A percentile compares a stretch with the other conserved stretches of the same genome.
Conservation (phyloP, 2,888 invertebrate species). For the Xanthorhoe designata region DNA sequence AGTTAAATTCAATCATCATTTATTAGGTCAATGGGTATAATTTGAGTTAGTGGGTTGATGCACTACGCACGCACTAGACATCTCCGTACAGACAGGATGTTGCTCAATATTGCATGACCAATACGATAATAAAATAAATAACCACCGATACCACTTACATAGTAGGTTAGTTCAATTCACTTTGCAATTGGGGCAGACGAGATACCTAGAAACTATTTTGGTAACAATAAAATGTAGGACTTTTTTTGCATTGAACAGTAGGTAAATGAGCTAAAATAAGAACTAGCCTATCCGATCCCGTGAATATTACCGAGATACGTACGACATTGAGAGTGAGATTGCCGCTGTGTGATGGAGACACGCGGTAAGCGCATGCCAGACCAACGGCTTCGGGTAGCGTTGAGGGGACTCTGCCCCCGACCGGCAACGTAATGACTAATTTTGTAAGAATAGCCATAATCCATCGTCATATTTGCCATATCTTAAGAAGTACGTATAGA, state of each 20-base stretch:
- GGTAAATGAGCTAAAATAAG: slow-evolving; percentile 27
- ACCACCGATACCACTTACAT: background rate
- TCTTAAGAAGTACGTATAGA: slow-evolving; percentile 29
- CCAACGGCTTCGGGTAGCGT: slow-evolving; percentile 37
- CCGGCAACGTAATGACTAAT: slow-evolving; percentile 56
- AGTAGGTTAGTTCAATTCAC: background rate
- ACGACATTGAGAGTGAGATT: slow-evolving; percentile 38
- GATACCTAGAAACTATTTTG: slow-evolving; percentile 21
- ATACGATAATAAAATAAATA: slow-evolving; percentile 41
- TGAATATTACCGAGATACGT: slow-evolving; percentile 25
- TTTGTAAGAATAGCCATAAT: slow-evolving; percentile 52
- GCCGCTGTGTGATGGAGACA: slow-evolving; percentile 48
- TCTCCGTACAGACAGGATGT: slow-evolving; percentile 52
- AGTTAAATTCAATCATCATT: slow-evolving; percentile 31
- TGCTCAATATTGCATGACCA: slow-evolving; percentile 55
- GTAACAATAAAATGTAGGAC: slow-evolving; percentile 17
- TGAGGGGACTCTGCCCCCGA: slow-evolving; percentile 65
- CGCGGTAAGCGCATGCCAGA: slow-evolving; percentile 60
- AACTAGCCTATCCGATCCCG: slow-evolving; percentile 26
- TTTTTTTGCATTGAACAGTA: slow-evolving; percentile 24
- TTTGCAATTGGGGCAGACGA: slow-evolving; percentile 30
- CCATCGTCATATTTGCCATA: slow-evolving; percentile 35
- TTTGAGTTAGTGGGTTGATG: slow-evolving; percentile 58
- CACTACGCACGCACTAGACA: slow-evolving; percentile 45
- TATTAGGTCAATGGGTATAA: slow-evolving; percentile 48